Base-by-base conservation (phyloP, 2,113 vertebrate species). In the Rhadina sibilatrix region DNA sequence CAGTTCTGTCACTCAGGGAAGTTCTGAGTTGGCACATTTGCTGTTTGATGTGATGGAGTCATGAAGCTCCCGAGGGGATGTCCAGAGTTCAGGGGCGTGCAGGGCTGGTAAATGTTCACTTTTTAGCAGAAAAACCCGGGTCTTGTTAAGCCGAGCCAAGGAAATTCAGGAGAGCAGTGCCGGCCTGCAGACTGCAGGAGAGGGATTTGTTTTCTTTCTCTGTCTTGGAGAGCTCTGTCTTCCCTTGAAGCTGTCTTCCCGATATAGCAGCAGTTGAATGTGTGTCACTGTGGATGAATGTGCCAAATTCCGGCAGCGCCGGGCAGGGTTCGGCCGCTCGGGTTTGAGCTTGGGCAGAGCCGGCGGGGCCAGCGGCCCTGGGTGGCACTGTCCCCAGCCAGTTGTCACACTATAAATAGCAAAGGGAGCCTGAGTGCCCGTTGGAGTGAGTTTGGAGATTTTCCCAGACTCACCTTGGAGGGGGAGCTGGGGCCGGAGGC, bases 1-100 rank as follows among this genome's bases (percentile, higher is more conserved):
- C 27, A 1, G 0, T 18, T 38, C 35, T 64, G 64, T 47, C 49
- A 0, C 87, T 10, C 11, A 0, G 7, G 15, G 44, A 6, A 63
- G 38, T 12, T 15, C 64, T 12, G 46, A 46, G 35, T 2, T 15
- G 61, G 60, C 53, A 2, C 38, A 0, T 78, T 59, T 27, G 81
- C 37, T 20, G 31, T 25, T 1, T 15, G 81, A 30, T 42, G 87
- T 8, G 89, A 12, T 5, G 64, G 15, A 46, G 44, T 6, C 7
- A 0, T 1, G 50, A 40, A 38, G 70, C 37, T 59, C 57, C 56
- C 5, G 4, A 24, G 18, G 44, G 49, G 60, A 0, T 49, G 64
- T 13, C 1, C 33, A 2, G 35, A 12, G 18, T 6, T 69, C n/a
- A 5, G 37, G 59, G 83, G n/a, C 0, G 1, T 6, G 15, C 20